Evolutionary conservation across 2,888 invertebrate genomes (phyloP).

Genomic region (Yponomeuta cagnagella): DNA sequence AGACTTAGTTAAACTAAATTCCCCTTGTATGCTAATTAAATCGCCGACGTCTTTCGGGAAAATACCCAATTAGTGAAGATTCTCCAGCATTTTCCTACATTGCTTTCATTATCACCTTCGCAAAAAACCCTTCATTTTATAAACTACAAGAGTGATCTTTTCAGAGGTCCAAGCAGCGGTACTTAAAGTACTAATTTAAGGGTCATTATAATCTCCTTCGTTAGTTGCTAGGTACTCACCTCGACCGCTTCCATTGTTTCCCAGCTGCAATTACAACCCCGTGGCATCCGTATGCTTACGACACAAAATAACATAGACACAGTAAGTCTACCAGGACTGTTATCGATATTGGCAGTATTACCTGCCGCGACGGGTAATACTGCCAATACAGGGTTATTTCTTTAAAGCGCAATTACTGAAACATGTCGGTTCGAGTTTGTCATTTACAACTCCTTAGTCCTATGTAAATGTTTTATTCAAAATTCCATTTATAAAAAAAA

Average conservation of each 20-base stretch:
- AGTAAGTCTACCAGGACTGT: background rate
- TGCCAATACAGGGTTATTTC: too few relatives aligned
- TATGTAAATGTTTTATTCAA: too few relatives aligned
- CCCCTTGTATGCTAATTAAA: background rate
- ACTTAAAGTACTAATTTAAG: background rate
- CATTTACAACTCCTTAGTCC: too few relatives aligned
- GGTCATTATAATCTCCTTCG: background rate
- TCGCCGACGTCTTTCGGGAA: background rate
- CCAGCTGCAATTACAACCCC: constrained; percentile 1
- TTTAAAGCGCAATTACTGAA: too few relatives aligned
- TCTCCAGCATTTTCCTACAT: background rate
- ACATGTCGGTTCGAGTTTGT: too few relatives aligned
- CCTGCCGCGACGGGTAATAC: too few relatives aligned
- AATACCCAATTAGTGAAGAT: constrained; percentile 1
- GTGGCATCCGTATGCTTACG: background rate
- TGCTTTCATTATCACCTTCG: background rate
- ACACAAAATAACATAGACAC: background rate
- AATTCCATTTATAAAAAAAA: too few relatives aligned
- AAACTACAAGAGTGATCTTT: background rate
- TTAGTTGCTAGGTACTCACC: constrained; percentile 2
- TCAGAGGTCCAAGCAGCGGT: background rate
- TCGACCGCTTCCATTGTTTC: background rate
- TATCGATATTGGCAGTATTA: too few relatives aligned
- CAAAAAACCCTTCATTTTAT: too few relatives aligned
- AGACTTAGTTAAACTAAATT: background rate